Percentiles rank a stretch among this genome's conserved stretches.
Conservation (phyloP, 2,113 vertebrate species). For the Lampris megalopsis region DNA sequence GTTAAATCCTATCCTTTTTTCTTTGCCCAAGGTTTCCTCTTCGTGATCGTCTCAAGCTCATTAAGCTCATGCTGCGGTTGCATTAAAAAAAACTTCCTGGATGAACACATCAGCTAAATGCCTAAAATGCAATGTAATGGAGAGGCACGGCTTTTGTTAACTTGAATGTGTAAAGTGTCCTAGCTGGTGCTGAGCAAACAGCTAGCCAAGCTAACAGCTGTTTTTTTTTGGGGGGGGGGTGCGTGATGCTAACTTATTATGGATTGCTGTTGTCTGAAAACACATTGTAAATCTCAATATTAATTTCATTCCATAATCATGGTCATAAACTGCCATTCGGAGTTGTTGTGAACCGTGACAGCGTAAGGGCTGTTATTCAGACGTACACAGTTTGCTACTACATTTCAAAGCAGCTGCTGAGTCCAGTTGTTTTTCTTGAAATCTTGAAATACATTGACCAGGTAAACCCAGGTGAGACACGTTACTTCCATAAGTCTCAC, state of each 20-base stretch:
- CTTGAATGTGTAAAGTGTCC: neutral
- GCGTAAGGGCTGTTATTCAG: no score
- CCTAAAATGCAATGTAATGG: neutral
- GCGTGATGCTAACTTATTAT: neutral
- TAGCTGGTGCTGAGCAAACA: neutral
- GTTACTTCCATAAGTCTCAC: no score
- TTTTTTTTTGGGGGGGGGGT: neutral
- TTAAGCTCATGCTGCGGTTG: neutral
- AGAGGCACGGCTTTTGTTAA: neutral
- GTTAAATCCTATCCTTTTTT: neutral
- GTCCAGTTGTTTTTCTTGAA: no score
- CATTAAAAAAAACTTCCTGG: neutral
- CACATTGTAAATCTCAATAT: neutral
- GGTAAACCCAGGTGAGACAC: no score
- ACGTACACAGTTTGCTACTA: no score
- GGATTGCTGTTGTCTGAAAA: neutral
- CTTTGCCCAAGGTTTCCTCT: neutral
- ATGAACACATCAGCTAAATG: neutral
- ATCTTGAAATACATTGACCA: no score
- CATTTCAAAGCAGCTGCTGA: no score
- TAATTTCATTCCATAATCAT: neutral
- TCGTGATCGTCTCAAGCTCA: neutral
- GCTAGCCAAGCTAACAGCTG: constrained; percentile 13
- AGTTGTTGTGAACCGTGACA: neutral
- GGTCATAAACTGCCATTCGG: no score